Evolutionary conservation across 1,140 invertebrate species (phyloP).

Genomic region (Homarus americanus): DNA sequence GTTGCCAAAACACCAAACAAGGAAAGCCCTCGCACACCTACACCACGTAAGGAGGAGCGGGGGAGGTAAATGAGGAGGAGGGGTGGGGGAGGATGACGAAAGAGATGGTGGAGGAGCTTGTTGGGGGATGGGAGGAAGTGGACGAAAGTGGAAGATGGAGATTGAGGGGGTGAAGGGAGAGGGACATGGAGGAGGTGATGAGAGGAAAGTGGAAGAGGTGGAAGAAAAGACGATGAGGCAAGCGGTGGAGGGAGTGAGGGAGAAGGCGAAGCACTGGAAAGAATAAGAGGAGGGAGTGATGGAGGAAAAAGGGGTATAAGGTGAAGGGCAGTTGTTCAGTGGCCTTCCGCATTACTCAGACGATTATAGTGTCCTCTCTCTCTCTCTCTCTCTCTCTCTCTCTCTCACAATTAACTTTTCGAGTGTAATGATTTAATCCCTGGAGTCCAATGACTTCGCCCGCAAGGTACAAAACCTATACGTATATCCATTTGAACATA

Average conservation of each 20-base stretch:
- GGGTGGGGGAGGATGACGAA: neutral
- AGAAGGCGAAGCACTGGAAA: neutral
- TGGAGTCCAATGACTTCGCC: no score
- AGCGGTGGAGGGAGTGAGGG: neutral
- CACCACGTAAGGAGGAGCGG: neutral
- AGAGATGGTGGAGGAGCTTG: neutral
- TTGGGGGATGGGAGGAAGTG: neutral
- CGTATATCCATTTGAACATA: no score
- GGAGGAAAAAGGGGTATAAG: neutral
- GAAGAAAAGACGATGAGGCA: neutral
- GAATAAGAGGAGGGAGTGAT: neutral
- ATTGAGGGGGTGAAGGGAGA: slow-evolving; percentile 7
- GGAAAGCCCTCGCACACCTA: neutral
- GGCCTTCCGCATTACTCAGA: neutral
- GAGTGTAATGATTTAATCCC: no score
- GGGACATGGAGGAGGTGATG: neutral
- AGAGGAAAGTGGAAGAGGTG: neutral
- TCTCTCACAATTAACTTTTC: no score
- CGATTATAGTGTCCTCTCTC: neutral
- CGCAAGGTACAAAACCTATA: no score
- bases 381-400: slow-evolving; percentile 2
- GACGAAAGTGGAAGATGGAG: neutral
- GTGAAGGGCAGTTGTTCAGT: neutral
- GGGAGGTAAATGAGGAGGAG: neutral
- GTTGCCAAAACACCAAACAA: neutral